A percentile compares a stretch with the other conserved stretches of the same genome.
These are phyloP conservation scores for Linyphia triangularis DNA, from an alignment of 2,888 invertebrate species.

Conservation along the genomic window DNA sequence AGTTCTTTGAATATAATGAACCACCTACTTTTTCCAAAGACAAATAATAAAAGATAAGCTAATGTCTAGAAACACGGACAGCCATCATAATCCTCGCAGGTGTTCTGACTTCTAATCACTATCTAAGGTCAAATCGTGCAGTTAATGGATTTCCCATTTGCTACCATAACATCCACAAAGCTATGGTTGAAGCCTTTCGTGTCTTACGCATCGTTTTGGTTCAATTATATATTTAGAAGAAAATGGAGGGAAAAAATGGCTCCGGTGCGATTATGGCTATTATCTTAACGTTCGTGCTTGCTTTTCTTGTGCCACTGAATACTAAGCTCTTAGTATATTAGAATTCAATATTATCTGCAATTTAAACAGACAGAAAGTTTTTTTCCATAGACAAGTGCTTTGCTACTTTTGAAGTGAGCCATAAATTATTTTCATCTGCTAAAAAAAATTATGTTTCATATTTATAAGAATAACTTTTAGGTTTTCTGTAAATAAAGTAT, in stretches of 20 bases:
- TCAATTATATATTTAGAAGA: slow-evolving; percentile 5
- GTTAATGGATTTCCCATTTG: background rate
- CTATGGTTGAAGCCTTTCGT: background rate
- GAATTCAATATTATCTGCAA: background rate
- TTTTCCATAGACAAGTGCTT: too few species aligned
- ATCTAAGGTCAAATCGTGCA: background rate
- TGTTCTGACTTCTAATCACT: slow-evolving; percentile 5
- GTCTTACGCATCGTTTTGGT: background rate
- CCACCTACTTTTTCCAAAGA: too few species aligned
- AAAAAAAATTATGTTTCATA: too few species aligned
- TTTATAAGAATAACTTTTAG: too few species aligned
- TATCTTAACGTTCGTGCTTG: background rate
- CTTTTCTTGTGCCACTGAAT: background rate
- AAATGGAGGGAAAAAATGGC: background rate
- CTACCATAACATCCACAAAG: background rate
- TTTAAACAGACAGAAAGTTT: too few species aligned
- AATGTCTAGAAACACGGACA: too few species aligned
- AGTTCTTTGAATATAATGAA: too few species aligned
- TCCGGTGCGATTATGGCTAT: background rate
- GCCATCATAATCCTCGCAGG: slow-evolving; percentile 6
- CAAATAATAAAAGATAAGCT: too few species aligned
- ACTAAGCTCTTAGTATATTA: background rate
- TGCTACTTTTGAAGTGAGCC: too few species aligned
- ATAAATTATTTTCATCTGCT: too few species aligned
- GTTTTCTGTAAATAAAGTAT: too few species aligned